Evolutionary conservation across 2,888 invertebrate genomes (phyloP), one percentile per base, ranked within the genome.

Genomic region (Caenorhabditis afra): DNA sequence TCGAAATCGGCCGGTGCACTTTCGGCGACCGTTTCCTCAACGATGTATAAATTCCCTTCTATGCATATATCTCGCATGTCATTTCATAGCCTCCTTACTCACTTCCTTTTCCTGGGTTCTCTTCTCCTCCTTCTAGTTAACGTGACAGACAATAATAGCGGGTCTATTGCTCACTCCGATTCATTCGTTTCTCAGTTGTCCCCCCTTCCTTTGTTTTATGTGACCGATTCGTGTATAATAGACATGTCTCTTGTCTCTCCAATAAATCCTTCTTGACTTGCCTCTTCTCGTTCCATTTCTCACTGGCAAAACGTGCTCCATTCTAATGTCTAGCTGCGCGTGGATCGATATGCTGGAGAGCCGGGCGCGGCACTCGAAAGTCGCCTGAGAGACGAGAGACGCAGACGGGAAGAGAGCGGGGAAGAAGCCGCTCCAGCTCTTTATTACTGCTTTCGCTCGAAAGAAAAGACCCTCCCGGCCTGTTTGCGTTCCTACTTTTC

Each of bases 1-100:
- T 79, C 18, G 68, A 77, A n/a, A 61, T 68, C 11, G 78, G 76
- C 4, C 57, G 65, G 16, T 29, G 52, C 35, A 45, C 81, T 3
- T 84, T 79, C 20, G 68, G 81, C 23, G 79, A 82, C 49, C 55
- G 55, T 18, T 84, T 74, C 45, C 71, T 84, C 14, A 79, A 49
- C 49, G 82, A 84, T 76, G 58, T 75, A 50, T 81, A 71, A 79
- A 61, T 75, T 22, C 39, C 23, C 22, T 11, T 11, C 14, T 23
- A 14, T 44, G 35, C 47, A 49, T 16, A 44, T 47, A 44, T 45
- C 45, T 41, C 10, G 41, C 44, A 20, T 41, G 57, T 22, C 41
- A 41, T 22, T 57, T 57, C 22, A 11, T 22, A 18, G 20, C 52
- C 23, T 14, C 39, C 29, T 52, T 73, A 64, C 65, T 65, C 73